A percentile compares a stretch with the other conserved stretches of the same genome.
Conservation (phyloP, 2,113 vertebrate genomes). For the Pogonocichla stellata region DNA sequence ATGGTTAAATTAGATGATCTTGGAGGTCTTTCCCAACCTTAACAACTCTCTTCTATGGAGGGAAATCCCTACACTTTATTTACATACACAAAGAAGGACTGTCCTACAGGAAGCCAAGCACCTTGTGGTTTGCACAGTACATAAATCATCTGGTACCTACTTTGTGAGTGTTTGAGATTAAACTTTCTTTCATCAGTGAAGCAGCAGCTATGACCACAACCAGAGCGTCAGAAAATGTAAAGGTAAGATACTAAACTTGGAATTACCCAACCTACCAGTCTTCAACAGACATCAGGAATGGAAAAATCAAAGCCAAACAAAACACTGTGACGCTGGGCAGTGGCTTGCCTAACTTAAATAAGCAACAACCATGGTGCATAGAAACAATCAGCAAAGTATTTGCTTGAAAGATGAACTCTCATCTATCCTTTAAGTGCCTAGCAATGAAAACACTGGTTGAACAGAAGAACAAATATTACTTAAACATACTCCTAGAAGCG, state of each 20-base stretch:
- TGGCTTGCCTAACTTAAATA: not conserved
- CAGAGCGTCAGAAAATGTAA: not conserved
- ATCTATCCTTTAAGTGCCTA: not conserved
- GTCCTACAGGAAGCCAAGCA: not conserved
- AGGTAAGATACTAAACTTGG: not conserved
- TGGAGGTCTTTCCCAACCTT: not conserved
- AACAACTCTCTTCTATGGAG: not conserved
- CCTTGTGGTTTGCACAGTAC: not conserved
- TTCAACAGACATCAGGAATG: not conserved
- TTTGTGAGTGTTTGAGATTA: not conserved
- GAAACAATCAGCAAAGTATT: not conserved
- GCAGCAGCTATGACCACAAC: not conserved
- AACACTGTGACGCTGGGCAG: not conserved
- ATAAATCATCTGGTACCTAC: not conserved
- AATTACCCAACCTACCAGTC: not conserved
- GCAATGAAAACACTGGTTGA: not conserved
- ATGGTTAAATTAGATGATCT: not conserved
- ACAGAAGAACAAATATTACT: not conserved
- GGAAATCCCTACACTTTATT: not conserved
- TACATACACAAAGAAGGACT: not conserved
- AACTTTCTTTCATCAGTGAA: not conserved
- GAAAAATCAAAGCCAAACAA: not conserved
- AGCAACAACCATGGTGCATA: not conserved
- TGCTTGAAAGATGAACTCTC: not conserved
- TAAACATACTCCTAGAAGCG: not conserved